phyloP scores from a whole-genome alignment of 2,888 invertebrate genomes.

The Zhuqinia jingwanae region DNA sequence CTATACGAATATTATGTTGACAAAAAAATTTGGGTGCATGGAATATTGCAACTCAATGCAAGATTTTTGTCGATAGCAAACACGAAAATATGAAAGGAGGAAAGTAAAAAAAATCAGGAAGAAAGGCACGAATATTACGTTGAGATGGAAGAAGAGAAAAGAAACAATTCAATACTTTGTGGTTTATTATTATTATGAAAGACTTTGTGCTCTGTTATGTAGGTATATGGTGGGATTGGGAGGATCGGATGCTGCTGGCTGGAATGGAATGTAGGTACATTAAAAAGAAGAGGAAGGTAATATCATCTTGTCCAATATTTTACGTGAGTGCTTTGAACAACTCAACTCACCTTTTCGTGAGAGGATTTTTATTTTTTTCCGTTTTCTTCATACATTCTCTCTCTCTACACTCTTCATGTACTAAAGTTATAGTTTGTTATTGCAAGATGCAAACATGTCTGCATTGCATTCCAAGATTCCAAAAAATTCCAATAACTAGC shows the following conservation, averaged over 20 bases:
- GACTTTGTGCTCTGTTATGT: background rate
- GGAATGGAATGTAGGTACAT: conserved; percentile 43
- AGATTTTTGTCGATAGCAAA: too few species aligned
- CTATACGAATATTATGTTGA: background rate
- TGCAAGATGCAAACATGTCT: too few species aligned
- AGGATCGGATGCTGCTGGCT: background rate
- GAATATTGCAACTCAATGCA: too few species aligned
- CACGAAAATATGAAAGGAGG: background rate
- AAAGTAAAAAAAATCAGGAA: background rate
- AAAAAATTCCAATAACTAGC: too few species aligned
- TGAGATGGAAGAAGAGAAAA: background rate
- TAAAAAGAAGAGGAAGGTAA: conserved; percentile 23
- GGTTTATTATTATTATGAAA: background rate
- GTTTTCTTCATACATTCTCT: conserved; percentile 3
- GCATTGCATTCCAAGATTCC: too few species aligned
- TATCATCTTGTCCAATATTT: conserved; percentile 56
- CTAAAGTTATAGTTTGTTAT: background rate
- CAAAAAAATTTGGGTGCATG: background rate
- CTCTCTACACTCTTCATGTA: background rate
- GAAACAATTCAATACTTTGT: conserved; percentile 15
- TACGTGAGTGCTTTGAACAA: conserved; percentile 45
- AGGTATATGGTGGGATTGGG: background rate
- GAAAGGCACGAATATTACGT: background rate
- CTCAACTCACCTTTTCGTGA: background rate
- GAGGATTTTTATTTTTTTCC: conserved; percentile 6